Evolutionary conservation across 2,797 vertebrate genomes (phyloP).

Genomic region (Dallia pectoralis): DNA sequence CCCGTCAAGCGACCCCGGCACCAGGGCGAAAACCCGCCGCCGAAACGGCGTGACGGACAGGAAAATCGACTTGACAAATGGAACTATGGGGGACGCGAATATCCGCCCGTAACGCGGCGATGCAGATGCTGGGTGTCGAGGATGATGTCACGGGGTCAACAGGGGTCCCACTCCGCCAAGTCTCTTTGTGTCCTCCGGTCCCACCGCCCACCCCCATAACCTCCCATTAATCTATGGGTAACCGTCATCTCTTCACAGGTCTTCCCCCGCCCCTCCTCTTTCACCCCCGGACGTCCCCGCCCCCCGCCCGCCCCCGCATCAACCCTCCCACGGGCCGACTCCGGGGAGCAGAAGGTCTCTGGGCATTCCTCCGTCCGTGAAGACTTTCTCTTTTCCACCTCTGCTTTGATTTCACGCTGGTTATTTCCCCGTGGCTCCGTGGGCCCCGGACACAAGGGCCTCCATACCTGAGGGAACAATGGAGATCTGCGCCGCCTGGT

Average conservation of each 20-base stretch:
- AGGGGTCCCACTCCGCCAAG: slow-evolving; percentile 32
- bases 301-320: slow-evolving; percentile 37
- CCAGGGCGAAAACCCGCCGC: slow-evolving; percentile 35
- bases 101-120: slow-evolving; percentile 7
- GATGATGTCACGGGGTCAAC: slow-evolving; percentile 48
- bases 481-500: slow-evolving; percentile 41
- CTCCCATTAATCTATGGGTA: slow-evolving; percentile 32
- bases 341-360: slow-evolving; percentile 59
- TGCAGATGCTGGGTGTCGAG: slow-evolving; percentile 54
- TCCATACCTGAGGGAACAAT: slow-evolving; percentile 69
- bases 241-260: slow-evolving; percentile 47
- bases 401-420: slow-evolving; percentile 70
- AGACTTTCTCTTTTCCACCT: slow-evolving; percentile 68
- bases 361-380: slow-evolving; percentile 61
- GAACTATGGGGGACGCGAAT: slow-evolving; percentile 4
- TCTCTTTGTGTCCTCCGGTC: slow-evolving; percentile 44
- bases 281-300: slow-evolving; percentile 10
- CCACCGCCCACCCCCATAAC: slow-evolving; percentile 39
- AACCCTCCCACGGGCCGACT: slow-evolving; percentile 33
- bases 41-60: slow-evolving; percentile 54
- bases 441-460: slow-evolving; percentile 54
- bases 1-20: slow-evolving; percentile 20
- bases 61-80: slow-evolving; percentile 51
- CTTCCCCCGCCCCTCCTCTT: slow-evolving; percentile 36
- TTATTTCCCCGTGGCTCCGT: slow-evolving; percentile 55